Base-by-base conservation (phyloP, 2,888 invertebrate species). In the Agonopterix arenella region DNA sequence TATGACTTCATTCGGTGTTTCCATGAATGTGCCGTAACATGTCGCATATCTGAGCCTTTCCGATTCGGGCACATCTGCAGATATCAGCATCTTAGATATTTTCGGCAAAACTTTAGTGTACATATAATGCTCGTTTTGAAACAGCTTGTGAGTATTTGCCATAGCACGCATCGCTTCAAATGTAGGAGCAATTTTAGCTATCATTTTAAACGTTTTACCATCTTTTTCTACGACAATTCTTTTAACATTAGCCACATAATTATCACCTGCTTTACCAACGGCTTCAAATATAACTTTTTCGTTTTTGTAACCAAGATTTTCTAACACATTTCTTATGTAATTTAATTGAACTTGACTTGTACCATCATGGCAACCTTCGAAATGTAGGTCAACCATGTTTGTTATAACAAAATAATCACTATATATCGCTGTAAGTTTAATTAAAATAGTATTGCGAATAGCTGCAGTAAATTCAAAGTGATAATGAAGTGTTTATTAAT, bases 261-360 rank as follows among this genome's bases (percentile, higher is more conserved):
- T 75, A 10, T 76, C 76, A 10, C 66, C 76, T 1, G 59, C 60
- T 51, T 53, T 53, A 1, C 76, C 73, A 2, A 75, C 66, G 7
- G 60, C 45, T 42, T 63, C 52, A 1, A 78, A 52, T 0, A 44
- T 45, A 0, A 70, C 64, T 47, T 66, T 69, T 5, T 58, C 62
- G 36, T 64, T 57, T 38, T 54, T 58, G n/a, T 54, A 68, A 1
- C 70, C 73, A 37, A 53, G 59, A 48, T 72, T 56, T 40, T 66
- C 50, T 1, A 80, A 53, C 0, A 71, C 61, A 46, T 65, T 58
- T 16, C 60, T 55, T 2, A 80, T 69, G 36, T 57, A 71, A 28
- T 67, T 61, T 9, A 68, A 44, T 50, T 80, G 79, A 0, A 52
- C 46, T 38, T 58, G 55, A 41, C 54, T 59, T 2, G 76, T 54